phyloP scores from a whole-genome alignment of 1,140 invertebrate genomes.

The Aplysia californica region DNA sequence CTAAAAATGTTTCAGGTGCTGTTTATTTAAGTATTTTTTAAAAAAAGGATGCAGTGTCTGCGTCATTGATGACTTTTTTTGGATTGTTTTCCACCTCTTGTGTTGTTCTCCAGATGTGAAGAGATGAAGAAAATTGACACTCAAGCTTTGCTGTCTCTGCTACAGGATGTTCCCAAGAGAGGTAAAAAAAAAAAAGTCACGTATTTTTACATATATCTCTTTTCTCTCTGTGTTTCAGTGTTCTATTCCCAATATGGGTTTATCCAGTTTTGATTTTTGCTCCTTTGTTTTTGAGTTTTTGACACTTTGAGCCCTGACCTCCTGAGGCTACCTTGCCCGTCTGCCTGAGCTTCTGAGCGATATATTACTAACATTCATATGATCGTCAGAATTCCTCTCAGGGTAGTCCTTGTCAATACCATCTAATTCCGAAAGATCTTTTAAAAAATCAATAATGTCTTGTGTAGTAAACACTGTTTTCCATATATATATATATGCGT shows the following conservation, averaged over 20 bases:
- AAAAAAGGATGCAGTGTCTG: background rate
- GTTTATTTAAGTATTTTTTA: background rate
- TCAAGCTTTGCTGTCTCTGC: background rate
- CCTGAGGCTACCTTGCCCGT: no score
- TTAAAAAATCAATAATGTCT: no score
- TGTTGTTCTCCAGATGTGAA: background rate
- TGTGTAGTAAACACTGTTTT: no score
- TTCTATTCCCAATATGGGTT: background rate
- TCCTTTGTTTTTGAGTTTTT: no score
- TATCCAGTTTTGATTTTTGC: background rate
- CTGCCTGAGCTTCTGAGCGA: background rate
- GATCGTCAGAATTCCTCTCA: no score
- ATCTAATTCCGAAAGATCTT: no score
- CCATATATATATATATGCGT: no score
- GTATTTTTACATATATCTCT: background rate
- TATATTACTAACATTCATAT: background rate
- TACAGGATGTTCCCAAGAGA: conserved; percentile 7
- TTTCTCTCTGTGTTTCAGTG: background rate
- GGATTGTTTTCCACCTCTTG: background rate
- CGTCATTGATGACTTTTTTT: background rate
- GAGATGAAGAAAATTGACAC: conserved; percentile 1
- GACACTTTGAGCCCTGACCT: no score
- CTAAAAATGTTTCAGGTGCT: background rate
- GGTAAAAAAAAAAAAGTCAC: background rate
- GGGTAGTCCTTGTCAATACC: no score